These are phyloP conservation scores for Coenonympha glycerion DNA, from an alignment of 2,888 invertebrate species.

Conservation along the genomic window DNA sequence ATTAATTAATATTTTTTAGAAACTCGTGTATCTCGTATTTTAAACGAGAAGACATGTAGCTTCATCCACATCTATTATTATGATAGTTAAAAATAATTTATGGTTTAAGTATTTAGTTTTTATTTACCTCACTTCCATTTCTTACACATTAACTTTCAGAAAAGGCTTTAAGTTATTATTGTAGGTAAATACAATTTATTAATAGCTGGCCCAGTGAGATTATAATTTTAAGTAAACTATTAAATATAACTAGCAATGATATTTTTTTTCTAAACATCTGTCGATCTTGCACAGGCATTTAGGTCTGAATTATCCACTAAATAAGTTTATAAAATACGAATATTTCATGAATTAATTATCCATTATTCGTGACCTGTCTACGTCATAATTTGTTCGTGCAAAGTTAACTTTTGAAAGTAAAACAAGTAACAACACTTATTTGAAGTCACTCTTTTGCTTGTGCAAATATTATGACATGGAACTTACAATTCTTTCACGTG, in stretches of 20 bases:
- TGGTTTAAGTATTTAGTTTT: slow-evolving; percentile 22
- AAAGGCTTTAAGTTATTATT: slow-evolving; percentile 48
- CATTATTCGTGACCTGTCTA: background rate
- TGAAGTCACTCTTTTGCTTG: background rate
- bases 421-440: too few species aligned
- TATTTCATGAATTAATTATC: background rate
- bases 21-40: slow-evolving; percentile 36
- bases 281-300: background rate
- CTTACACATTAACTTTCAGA: slow-evolving; percentile 14
- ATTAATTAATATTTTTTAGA: slow-evolving; percentile 25
- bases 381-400: background rate
- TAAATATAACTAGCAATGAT: slow-evolving; percentile 17
- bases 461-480: background rate
- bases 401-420: background rate
- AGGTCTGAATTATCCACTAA: background rate
- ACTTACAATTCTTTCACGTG: slow-evolving; percentile 4
- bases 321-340: background rate
- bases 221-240: slow-evolving; percentile 34
- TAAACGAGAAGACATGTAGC: slow-evolving; percentile 35
- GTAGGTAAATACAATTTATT: slow-evolving; percentile 35
- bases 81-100: background rate
- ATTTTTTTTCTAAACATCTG: slow-evolving; percentile 6
- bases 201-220: slow-evolving; percentile 59
- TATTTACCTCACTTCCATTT: slow-evolving; percentile 14
- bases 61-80: slow-evolving; percentile 26